Conservation (phyloP, 2,888 invertebrate genomes). For the Epiblema foenella region DNA sequence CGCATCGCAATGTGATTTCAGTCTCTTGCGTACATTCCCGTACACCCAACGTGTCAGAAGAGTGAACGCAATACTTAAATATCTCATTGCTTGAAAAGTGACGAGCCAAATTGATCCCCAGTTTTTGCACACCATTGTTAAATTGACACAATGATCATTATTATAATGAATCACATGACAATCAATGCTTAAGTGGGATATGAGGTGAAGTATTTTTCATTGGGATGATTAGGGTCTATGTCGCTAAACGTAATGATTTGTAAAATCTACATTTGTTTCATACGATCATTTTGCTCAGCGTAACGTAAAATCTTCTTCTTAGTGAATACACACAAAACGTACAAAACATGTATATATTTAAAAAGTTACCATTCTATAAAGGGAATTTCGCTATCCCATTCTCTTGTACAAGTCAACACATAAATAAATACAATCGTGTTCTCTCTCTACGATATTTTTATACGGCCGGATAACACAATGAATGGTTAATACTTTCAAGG, state of each 20-base stretch:
- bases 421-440: slow-evolving; percentile 6
- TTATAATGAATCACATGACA: slow-evolving; percentile 49
- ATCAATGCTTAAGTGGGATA: slow-evolving; percentile 23
- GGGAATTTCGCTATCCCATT: slow-evolving; percentile 9
- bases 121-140: slow-evolving; percentile 43
- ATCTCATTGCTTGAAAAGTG: neutral
- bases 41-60: neutral
- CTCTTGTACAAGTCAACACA: neutral
- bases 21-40: neutral
- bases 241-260: neutral
- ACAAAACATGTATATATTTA: neutral
- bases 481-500: too few species aligned
- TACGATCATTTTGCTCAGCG: too few species aligned
- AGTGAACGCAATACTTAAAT: neutral
- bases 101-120: neutral
- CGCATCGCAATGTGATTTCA: neutral
- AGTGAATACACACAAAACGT: neutral
- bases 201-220: slow-evolving; percentile 4
- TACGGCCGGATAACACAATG: neutral
- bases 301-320: too few species aligned
- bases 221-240: neutral
- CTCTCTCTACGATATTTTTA: neutral
- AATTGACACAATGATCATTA: slow-evolving; percentile 53
- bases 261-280: neutral
- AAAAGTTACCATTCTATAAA: slow-evolving; percentile 11